phyloP scores from a whole-genome alignment of 2,113 vertebrate species.

The Gorilla gorilla region DNA sequence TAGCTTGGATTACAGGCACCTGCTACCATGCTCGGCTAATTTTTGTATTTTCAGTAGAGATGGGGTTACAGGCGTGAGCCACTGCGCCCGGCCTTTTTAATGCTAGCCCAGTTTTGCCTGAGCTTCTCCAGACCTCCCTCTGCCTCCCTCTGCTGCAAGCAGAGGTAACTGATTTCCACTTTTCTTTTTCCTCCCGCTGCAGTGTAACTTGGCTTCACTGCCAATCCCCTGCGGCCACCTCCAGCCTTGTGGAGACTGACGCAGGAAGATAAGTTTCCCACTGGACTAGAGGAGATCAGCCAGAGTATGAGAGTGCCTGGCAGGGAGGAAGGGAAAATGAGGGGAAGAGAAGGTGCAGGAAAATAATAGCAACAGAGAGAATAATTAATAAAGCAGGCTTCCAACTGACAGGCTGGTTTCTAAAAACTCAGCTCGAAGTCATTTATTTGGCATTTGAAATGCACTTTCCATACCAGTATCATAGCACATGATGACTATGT shows the following conservation, averaged over 20 bases:
- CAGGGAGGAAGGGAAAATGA: background rate
- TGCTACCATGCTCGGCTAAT: too few species aligned
- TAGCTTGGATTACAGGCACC: too few species aligned
- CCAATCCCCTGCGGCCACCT: too few species aligned
- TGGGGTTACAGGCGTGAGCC: too few species aligned
- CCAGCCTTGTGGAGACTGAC: background rate
- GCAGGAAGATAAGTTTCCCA: background rate
- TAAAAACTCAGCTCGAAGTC: background rate
- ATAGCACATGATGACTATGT: background rate
- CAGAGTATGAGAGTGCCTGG: background rate
- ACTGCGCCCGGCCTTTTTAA: too few species aligned
- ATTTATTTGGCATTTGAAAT: background rate
- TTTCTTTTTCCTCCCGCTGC: background rate
- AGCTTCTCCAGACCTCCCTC: background rate
- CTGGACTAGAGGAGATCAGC: too few species aligned
- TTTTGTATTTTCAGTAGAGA: too few species aligned
- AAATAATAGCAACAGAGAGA: background rate
- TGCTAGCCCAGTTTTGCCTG: background rate
- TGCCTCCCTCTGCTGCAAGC: fast-evolving
- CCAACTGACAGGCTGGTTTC: background rate
- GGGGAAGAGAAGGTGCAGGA: background rate
- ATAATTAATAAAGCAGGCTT: background rate
- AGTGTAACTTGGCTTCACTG: background rate
- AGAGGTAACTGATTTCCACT: background rate
- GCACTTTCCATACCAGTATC: background rate